A percentile compares a stretch with the other conserved stretches of the same genome.
These are phyloP conservation scores for Panurus biarmicus DNA, from an alignment of 2,113 vertebrate genomes.

Conservation along the genomic window DNA sequence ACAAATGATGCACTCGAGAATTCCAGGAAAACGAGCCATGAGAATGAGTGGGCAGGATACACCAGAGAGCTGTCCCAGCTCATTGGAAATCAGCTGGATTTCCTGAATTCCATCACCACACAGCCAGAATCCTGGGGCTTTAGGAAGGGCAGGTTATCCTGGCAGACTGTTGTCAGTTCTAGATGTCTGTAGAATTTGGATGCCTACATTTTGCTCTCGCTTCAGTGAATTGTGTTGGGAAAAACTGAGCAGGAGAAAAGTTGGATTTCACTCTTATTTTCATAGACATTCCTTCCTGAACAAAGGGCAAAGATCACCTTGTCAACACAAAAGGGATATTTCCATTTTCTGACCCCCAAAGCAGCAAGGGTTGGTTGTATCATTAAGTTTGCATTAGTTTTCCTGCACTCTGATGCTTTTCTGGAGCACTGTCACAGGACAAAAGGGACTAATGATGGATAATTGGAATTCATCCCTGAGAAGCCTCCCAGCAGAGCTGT, in stretches of 20 bases:
- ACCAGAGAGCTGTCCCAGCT: not conserved
- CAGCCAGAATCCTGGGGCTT: not conserved
- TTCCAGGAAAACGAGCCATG: not conserved
- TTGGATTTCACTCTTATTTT: not conserved
- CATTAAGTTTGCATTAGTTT: conserved; percentile 50
- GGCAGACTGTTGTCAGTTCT: not conserved
- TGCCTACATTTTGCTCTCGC: not conserved
- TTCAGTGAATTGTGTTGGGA: not conserved
- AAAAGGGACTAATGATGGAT: conserved; percentile 27
- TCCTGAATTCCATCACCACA: not conserved
- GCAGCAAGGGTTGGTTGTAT: not conserved
- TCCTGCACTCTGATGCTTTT: conserved; percentile 18
- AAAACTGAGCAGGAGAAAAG: not conserved
- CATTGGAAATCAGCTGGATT: not conserved
- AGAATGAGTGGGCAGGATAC: not conserved
- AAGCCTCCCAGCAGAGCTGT: not conserved
- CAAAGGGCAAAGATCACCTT: not conserved
- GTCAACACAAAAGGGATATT: not conserved
- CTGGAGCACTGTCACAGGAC: not conserved
- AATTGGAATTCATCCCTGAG: not conserved
- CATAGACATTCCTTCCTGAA: not conserved
- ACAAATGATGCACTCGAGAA: not conserved
- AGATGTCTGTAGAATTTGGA: not conserved
- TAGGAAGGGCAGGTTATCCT: not conserved
- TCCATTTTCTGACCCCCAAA: conserved; percentile 7